phyloP scores from a whole-genome alignment of 2,113 vertebrate genomes.

The Plecturocebus donacophilus region DNA sequence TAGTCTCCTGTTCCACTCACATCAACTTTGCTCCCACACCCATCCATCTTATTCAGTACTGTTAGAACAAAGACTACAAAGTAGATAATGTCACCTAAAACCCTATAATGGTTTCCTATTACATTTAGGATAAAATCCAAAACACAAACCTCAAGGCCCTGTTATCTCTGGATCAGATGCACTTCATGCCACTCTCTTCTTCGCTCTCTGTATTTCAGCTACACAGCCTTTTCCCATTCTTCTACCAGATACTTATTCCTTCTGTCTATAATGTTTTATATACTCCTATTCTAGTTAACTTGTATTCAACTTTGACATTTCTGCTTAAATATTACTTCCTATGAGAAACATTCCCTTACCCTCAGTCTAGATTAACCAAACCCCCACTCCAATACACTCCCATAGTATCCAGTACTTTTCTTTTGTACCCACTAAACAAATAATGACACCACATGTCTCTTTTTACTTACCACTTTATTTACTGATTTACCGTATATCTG shows the following conservation, averaged over 20 bases:
- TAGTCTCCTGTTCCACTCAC: background rate
- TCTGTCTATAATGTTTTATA: background rate
- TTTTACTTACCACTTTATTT: too few relatives aligned
- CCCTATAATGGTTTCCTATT: too few relatives aligned
- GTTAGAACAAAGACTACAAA: background rate
- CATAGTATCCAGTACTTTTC: background rate
- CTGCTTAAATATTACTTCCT: background rate
- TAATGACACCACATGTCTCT: too few relatives aligned
- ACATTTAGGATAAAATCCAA: too few relatives aligned
- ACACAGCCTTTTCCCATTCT: background rate
- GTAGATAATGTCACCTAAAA: background rate
- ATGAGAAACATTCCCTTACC: background rate
- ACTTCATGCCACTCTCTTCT: background rate
- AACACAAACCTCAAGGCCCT: background rate
- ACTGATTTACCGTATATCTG: too few relatives aligned
- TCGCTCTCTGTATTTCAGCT: background rate
- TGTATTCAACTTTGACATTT: background rate
- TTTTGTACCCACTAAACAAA: too few relatives aligned
- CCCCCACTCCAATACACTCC: background rate
- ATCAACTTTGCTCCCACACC: background rate
- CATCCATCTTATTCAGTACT: background rate
- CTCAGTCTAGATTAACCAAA: background rate
- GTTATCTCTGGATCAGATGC: background rate
- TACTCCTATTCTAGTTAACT: background rate
- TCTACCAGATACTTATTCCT: background rate